Conservation (phyloP, 2,888 invertebrate genomes). For the Dusona sp. region DNA sequence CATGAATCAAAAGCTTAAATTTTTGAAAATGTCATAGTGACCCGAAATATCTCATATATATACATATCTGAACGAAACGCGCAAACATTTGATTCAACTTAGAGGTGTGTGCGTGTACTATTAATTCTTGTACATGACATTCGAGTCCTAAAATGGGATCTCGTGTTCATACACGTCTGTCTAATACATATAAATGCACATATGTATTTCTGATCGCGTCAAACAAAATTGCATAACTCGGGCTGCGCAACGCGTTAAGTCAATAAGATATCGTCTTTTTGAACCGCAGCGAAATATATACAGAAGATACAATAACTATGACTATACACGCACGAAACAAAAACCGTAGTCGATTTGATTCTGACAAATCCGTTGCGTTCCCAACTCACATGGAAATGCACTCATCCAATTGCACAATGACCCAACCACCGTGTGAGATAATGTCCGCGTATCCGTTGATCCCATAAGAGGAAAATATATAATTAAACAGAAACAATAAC, state of each 20-base stretch:
- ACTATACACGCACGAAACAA: not conserved
- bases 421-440: not conserved
- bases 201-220: not conserved
- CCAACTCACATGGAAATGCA: slow-evolving; percentile 20
- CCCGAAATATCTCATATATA: too few relatives aligned
- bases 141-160: slow-evolving; percentile 25
- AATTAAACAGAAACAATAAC: not conserved
- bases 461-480: not conserved
- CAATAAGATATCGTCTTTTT: not conserved
- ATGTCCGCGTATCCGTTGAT: not conserved
- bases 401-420: slow-evolving; percentile 10
- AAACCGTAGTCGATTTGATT: slow-evolving; percentile 8
- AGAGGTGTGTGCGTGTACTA: not conserved
- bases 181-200: not conserved
- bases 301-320: not conserved
- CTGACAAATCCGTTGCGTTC: not conserved
- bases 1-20: too few relatives aligned
- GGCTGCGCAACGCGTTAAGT: not conserved
- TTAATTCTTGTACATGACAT: slow-evolving; percentile 3
- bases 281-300: not conserved
- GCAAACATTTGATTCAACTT: not conserved
- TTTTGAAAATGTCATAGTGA: too few relatives aligned
- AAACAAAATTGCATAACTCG: slow-evolving; percentile 1
- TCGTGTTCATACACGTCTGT: not conserved
- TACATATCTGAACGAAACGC: not conserved